Evolutionary conservation across 2,888 invertebrate species (phyloP), one percentile per base, ranked within the genome.

Genomic region (Eilema depressum): DNA sequence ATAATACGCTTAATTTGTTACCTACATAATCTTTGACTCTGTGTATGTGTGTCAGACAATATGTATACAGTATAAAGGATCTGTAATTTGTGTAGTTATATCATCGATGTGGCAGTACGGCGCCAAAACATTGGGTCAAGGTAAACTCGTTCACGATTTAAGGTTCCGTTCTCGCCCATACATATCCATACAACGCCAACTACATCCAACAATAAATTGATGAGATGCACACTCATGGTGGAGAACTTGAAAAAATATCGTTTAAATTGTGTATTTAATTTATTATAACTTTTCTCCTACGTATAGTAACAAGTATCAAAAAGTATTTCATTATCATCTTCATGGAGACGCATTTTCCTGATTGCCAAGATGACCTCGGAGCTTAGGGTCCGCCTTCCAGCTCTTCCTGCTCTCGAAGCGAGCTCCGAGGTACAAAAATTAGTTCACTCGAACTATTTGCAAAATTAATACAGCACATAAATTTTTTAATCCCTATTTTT

Each of bases 101-200:
- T 77, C 63, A 83, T 78, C 79, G 74, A 78, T 81, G 70, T 77
- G 77, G 77, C 77, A 78, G 69, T 71, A 60, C 69, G 78, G 82
- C 80, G 78, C 81, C 81, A 75, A 78, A 78, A 77, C 71, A 76
- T 75, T 75, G 80, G 85, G 88, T 86, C 88, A 88, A 88, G 88
- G 88, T 74, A 73, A 84, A 28, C 74, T 30, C 64, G 75, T 70
- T 75, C 78, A 78, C 75, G 82, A 78, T 71, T 77, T 63, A 56
- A 53, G 66, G 66, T 70, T 73, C 70, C 70, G 74, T 75, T 75
- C 41, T 68, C 56, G 20, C 20, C 20, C 61, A 61, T 23, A 57
- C 25, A 61, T 11, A n/a, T n/a, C n/a, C n/a, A n/a, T n/a, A n/a
- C n/a, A n/a, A 59, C 30, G n/a, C 7, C 63, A 68, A 67, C 59